Percentiles rank a stretch among this genome's conserved stretches.
Evolutionary conservation across 2,113 vertebrate genomes (phyloP).

Genomic region (Muscicapa adusta): DNA sequence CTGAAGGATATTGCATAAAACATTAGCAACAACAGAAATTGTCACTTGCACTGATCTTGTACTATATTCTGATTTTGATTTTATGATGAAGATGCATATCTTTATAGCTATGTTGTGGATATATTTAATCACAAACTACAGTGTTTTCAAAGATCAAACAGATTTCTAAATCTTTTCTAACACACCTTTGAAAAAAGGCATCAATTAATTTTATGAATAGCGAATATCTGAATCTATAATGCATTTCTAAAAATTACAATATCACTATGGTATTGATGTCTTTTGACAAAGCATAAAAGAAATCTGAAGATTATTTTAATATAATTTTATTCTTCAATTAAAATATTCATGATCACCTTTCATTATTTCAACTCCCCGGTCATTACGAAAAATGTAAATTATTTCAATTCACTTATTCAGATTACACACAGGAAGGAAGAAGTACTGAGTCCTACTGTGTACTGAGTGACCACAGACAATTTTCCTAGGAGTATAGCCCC

Average conservation of each 20-base stretch:
- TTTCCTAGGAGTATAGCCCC: not conserved
- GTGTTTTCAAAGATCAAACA: not conserved
- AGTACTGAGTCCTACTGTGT: not conserved
- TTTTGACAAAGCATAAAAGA: conserved; percentile 16
- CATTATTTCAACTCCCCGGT: conserved; percentile 50
- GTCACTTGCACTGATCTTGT: not conserved
- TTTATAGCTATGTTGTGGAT: not conserved
- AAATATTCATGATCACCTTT: conserved; percentile 51
- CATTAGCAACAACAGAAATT: not conserved
- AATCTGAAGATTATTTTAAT: conserved; percentile 9
- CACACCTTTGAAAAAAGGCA: not conserved
- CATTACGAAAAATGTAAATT: conserved; percentile 48
- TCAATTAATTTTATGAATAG: not conserved
- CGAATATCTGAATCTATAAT: not conserved
- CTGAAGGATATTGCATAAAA: not conserved
- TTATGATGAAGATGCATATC: not conserved
- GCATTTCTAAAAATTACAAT: conserved; percentile 18
- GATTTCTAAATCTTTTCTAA: not conserved
- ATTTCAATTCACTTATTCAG: conserved; percentile 44
- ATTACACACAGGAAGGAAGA: not conserved
- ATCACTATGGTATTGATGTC: not conserved
- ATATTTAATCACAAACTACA: not conserved
- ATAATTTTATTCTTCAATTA: conserved; percentile 41
- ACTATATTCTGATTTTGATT: not conserved
- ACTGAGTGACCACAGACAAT: not conserved